Evolutionary conservation across 2,797 vertebrate species (phyloP).

Genomic region (Catamblyrhynchus diadema): DNA sequence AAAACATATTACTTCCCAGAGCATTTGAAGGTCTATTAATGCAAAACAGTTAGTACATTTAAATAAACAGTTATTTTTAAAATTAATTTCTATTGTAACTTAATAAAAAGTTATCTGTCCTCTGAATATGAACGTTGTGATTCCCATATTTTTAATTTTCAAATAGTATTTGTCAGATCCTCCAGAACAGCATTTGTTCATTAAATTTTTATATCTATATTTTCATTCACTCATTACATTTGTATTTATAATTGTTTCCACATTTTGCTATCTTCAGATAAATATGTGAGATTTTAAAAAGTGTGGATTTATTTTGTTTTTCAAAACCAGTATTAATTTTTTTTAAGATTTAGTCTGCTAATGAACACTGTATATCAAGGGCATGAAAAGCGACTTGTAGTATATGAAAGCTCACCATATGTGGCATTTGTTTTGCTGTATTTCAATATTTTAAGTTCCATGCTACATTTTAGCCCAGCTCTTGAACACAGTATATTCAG

Average conservation of each 20-base stretch:
- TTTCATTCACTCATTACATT: neutral
- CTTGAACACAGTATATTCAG: neutral
- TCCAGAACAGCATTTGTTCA: neutral
- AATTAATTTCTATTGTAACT: neutral
- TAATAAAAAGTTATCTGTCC: neutral
- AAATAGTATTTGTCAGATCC: neutral
- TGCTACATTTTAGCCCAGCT: neutral
- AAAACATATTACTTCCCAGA: neutral
- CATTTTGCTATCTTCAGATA: neutral
- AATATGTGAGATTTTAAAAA: neutral
- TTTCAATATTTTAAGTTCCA: constrained; percentile 3
- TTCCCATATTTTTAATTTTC: neutral
- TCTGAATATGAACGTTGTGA: neutral
- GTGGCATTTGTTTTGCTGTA: constrained; percentile 3
- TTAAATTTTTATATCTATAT: neutral
- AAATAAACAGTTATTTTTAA: neutral
- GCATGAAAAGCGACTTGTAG: neutral
- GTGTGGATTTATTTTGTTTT: neutral
- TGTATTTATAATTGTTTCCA: neutral
- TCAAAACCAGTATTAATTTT: neutral
- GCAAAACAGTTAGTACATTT: neutral
- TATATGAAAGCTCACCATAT: neutral
- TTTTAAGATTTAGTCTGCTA: neutral
- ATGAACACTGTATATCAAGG: neutral
- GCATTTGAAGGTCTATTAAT: neutral